Conservation (phyloP, 2,797 vertebrate species). For the Rhinichthys osculus region DNA sequence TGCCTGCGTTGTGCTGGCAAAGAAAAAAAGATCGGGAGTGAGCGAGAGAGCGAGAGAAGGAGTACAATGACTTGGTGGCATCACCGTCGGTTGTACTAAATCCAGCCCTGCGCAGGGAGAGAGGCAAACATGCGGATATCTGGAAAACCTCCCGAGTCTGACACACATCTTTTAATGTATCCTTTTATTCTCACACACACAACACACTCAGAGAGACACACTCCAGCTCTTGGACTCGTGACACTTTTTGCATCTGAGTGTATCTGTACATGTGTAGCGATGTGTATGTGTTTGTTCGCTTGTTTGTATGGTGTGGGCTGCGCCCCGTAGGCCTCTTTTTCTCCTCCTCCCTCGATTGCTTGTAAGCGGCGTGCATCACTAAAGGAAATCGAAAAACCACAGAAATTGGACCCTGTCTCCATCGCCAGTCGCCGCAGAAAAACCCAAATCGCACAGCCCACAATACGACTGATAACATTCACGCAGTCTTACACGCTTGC, state of each 20-base stretch:
- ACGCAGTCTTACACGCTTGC: constrained; percentile 14
- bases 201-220: background rate
- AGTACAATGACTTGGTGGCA: constrained; percentile 60
- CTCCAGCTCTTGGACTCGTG: constrained; percentile 22
- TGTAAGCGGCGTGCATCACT: constrained; percentile 38
- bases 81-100: constrained; percentile 71
- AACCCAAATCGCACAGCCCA: constrained; percentile 38
- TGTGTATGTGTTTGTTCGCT: constrained; percentile 44
- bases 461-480: constrained; percentile 49
- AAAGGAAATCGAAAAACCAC: constrained; percentile 42
- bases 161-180: constrained; percentile 60
- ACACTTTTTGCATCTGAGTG: constrained; percentile 10
- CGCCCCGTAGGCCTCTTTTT: constrained; percentile 38
- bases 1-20: constrained; percentile 77
- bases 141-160: constrained; percentile 71
- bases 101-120: constrained; percentile 59
- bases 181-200: constrained; percentile 42
- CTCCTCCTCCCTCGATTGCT: constrained; percentile 25
- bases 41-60: constrained; percentile 64
- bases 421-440: constrained; percentile 14
- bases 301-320: constrained; percentile 46
- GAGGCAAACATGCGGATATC: constrained; percentile 56
- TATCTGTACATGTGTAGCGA: constrained; percentile 36
- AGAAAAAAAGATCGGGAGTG: constrained; percentile 72
- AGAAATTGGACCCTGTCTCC: constrained; percentile 28